Base-by-base conservation (phyloP, 2,113 vertebrate species). In the Hiodon tergisus region DNA sequence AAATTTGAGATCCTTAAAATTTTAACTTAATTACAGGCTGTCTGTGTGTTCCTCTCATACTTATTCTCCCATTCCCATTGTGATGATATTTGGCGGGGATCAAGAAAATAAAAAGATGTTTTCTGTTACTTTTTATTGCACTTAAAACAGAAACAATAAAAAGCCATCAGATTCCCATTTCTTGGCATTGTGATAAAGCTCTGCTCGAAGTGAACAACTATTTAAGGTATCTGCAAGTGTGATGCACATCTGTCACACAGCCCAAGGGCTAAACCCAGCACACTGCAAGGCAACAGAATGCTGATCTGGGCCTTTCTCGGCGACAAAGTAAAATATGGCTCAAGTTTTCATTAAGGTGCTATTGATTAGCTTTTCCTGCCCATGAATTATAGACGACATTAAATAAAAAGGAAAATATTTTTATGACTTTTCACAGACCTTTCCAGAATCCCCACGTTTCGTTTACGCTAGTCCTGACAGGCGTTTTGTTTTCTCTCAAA, bases 351-450 rank as follows among this genome's bases (percentile, higher is more conserved):
- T 97, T 98, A 98, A 91, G 92, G 90, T 94, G 95, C 93, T 98
- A 98, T 98, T 95, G 97, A 98, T 98, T 98, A 98, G 94, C 95
- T 95, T 98, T 96, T 95, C 95, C 93, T 93, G 93, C 89, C 91
- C 91, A 94, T 98, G 95, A 98, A 94, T 97, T 98, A 98, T 94
- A 92, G 92, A 89, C 91, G 91, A 96, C 95, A 95, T 98, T 98
- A 98, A 95, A 96, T 94, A 95, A 94, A 96, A 93, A 90, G 84
- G 93, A 93, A 97, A 96, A 96, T 97, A 97, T 96, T 96, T 98
- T 96, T 98, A 98, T 95, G 95, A 93, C 93, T 94, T 92, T 93
- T 90, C 88, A 89, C 90, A 88, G 93, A 93, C 94, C 90, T 93
- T 94, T 92, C 90, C 91, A 92, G 91, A 93, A 93, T 84, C 80